Evolutionary conservation across 2,113 vertebrate genomes (phyloP), one percentile per base, ranked within the genome.

Genomic region (Euleptes europaea): DNA sequence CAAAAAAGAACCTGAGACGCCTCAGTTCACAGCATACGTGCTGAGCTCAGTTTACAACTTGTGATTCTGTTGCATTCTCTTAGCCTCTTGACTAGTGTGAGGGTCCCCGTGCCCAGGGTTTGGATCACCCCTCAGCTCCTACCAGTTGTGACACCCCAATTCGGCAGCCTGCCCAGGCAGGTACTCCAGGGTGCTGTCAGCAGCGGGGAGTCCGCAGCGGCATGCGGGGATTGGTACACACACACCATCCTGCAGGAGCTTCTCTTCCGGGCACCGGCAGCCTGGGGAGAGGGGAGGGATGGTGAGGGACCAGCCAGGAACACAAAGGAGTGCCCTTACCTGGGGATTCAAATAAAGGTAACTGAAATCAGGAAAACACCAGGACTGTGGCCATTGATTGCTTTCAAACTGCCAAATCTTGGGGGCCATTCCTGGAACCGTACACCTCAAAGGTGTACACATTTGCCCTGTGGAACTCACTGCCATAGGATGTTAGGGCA

Each of bases 121-220:
- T 6, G 9, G 60, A 26, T 63, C 4, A 23, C 8, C 60, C 21
- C 69, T 63, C 10, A 19, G 60, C 21, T 78, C 95, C 80, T 89
- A 98, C 98, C 98, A 99, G 89, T 93, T 97, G 86, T 97, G 96
- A 90, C 98, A 98, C 79, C 95, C 95, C 42, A 96, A 1, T 2
- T 76, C 84, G 0, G 96, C 73, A 15, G 76, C 85, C 84, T 97
- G 93, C 13, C 93, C 93, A 0, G 97, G 96, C 3, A 11, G 26
- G 67, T 97, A 92, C 93, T 97, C 97, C 83, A 86, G 86, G 0
- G 95, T 97, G 82, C 94, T 85, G 2, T 97, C 97, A 86, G 94
- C 94, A 3, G 85, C 86, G 9, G 97, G 97, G 74, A 97, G 82
- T 7, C 97, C 97, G 14, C 98, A 98, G 91, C 95, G 97, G 88